Evolutionary conservation across 2,113 vertebrate genomes (phyloP).

Genomic region (Axis porcinus): DNA sequence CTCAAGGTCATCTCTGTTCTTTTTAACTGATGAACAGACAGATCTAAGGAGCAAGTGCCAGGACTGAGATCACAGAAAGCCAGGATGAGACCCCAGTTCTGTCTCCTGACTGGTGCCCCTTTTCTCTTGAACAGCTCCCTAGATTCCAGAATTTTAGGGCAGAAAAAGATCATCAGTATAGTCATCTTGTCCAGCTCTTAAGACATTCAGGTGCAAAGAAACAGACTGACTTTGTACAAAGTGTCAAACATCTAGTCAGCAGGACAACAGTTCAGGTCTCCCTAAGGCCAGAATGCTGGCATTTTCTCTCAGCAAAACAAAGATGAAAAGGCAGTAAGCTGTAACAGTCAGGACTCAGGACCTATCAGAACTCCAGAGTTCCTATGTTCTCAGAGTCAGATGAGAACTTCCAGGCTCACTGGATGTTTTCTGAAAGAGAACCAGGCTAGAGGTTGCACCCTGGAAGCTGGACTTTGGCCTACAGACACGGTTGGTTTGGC

Average conservation of each 20-base stretch:
- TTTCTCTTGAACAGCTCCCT: background rate
- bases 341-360: background rate
- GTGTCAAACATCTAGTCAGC: background rate
- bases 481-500: background rate
- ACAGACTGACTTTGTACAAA: background rate
- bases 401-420: background rate
- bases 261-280: background rate
- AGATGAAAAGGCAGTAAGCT: background rate
- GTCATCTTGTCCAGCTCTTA: background rate
- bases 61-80: background rate
- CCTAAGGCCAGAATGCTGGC: background rate
- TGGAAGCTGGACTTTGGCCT: background rate
- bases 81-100: background rate
- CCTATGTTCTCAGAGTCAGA: background rate
- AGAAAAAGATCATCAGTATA: background rate
- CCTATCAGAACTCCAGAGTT: background rate
- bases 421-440: background rate
- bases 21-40: background rate
- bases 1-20: background rate
- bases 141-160: background rate
- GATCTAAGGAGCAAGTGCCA: background rate
- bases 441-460: background rate
- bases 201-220: background rate
- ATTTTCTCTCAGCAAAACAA: constrained; percentile 3
- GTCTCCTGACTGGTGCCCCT: background rate